Base-by-base conservation (phyloP, 2,113 vertebrate species). In the Pyrgilauda ruficollis region DNA sequence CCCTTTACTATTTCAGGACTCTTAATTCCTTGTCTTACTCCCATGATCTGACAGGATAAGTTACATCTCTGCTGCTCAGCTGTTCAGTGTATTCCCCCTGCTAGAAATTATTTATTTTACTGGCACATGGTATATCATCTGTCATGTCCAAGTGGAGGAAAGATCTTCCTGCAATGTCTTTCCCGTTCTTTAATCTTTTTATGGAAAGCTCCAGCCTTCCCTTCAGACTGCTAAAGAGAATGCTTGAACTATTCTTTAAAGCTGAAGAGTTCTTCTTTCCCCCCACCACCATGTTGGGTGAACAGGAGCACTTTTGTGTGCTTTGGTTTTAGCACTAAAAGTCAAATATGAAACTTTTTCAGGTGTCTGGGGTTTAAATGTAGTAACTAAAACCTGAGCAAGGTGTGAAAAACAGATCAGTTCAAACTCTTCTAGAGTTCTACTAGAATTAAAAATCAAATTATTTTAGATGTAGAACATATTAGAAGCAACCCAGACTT, bases 91-190 rank as follows among this genome's bases (percentile, higher is more conserved):
- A 87, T 92, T 94, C 91, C 78, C 77, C 63, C 49, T 77, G 66
- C 66, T 64, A 92, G 83, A 61, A 89, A 93, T 96, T 96, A 96
- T 96, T 95, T 96, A 94, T 95, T 92, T 79, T 72, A 43, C 52
- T 72, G 82, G 47, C 89, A 90, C 85, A 47, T 56, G 55, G 46
- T 33, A 14, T 46, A 46, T 91, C 79, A 84, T 89, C 91, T 96
- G 74, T 95, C 93, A 75, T 72, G 55, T 77, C 50, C 41, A 90
- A 95, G 56, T 69, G 58, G 46, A 90, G 53, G 13, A 61, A 88
- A 59, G 63, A 61, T 85, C 59, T 91, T 68, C 58, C 83, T 90
- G 21, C 47, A 35, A 2, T 75, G 47, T 74, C 70, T 92, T 50
- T 77, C 49, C 22, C 59, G 63, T 43, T 82, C 92, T 95, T 97